A percentile compares a stretch with the other conserved stretches of the same genome.
Conservation (phyloP, 1,140 invertebrate genomes). For the Aphaenogaster floridana region DNA sequence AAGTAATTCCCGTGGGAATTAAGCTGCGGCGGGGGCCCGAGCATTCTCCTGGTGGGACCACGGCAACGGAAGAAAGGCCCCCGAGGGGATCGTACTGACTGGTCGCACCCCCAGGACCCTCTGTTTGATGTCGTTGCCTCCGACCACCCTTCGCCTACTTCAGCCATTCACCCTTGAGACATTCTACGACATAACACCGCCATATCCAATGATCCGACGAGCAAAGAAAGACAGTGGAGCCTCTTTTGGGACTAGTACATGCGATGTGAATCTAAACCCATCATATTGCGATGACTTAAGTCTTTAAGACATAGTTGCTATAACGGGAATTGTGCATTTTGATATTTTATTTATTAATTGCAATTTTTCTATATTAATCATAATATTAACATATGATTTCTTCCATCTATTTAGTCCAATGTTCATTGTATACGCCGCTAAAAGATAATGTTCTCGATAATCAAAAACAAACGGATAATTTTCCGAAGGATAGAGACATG, state of each 20-base stretch:
- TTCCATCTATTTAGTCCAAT: neutral
- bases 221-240: conserved; percentile 25
- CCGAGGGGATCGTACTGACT: conserved; percentile 80
- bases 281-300: neutral
- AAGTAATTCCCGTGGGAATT: conserved; percentile 86
- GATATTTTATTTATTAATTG: neutral
- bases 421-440: neutral
- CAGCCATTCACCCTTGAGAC: conserved; percentile 64
- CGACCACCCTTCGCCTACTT: conserved; percentile 52
- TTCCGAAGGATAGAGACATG: conserved; percentile 22
- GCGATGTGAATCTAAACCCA: conserved; percentile 5
- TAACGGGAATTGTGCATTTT: neutral
- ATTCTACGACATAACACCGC: conserved; percentile 49
- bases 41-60: conserved; percentile 69
- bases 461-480: conserved; percentile 45
- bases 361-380: neutral
- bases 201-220: conserved; percentile 46
- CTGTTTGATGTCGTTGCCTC: conserved; percentile 67
- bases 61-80: conserved; percentile 75
- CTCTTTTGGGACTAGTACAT: conserved; percentile 21
- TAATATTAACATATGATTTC: neutral
- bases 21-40: conserved; percentile 65
- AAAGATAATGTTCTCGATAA: neutral
- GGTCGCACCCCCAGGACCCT: conserved; percentile 79
- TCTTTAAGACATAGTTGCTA: neutral